Evolutionary conservation across 2,888 invertebrate species (phyloP).

Genomic region (Muschampia plurimacula): DNA sequence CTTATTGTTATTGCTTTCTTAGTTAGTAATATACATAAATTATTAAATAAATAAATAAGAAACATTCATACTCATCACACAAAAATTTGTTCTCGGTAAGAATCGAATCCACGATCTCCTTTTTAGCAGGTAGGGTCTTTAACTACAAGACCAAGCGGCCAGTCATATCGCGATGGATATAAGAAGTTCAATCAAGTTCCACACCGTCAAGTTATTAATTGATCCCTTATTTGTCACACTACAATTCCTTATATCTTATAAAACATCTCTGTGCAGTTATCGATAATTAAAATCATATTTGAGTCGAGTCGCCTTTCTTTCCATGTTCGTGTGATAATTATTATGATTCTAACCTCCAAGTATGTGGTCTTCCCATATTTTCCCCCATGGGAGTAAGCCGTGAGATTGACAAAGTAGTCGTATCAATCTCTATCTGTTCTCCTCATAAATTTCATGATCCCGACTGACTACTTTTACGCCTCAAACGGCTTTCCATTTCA

Average conservation of each 20-base stretch:
- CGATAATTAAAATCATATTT: not conserved
- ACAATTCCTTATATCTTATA: not conserved
- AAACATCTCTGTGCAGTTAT: not conserved
- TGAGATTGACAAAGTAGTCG: conserved; percentile 26
- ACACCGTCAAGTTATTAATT: not conserved
- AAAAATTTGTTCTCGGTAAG: too few species aligned
- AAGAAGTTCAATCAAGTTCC: not conserved
- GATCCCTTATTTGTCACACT: conserved; percentile 3
- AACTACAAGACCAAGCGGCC: too few species aligned
- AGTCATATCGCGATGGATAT: not conserved
- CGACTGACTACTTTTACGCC: conserved; percentile 35
- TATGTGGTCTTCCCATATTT: conserved; percentile 26
- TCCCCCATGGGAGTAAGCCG: conserved; percentile 23
- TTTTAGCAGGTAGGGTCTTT: too few species aligned
- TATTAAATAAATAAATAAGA: too few species aligned
- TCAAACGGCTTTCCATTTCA: conserved; percentile 32
- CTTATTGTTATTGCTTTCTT: too few species aligned
- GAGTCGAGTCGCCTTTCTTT: conserved; percentile 10
- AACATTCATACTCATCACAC: too few species aligned
- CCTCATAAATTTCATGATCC: conserved; percentile 37
- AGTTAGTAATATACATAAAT: too few species aligned
- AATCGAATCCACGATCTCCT: too few species aligned
- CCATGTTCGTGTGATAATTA: conserved; percentile 19
- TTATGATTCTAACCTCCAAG: not conserved
- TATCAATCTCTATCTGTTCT: conserved; percentile 26